Evolutionary conservation across 2,113 vertebrate species (phyloP), one percentile per base, ranked within the genome.

Genomic region (Grantiella picta): DNA sequence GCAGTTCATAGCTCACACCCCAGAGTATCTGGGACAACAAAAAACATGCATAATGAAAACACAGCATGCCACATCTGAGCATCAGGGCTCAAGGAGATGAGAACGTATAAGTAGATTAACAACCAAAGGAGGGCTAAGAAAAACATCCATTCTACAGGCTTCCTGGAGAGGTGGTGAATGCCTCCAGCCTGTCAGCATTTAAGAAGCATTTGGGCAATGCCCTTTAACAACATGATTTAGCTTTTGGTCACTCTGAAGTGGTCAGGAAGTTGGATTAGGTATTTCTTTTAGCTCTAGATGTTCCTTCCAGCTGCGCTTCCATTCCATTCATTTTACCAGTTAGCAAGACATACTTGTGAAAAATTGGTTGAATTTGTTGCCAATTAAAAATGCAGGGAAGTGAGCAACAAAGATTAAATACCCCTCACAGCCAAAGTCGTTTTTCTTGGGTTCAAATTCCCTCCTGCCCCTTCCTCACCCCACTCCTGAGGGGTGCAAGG

Each of bases 401-500:
- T 4, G 7, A 66, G 20, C 19, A 52, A 52, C 27, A 38, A 52
- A 81, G n/a, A 38, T 20, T n/a, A 25, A 56, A 38, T 11, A 79
- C 4, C 7, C 27, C 8, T 52, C 15, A 73, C 28, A 65, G 1
- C 7, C 10, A 15, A 66, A 27, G 22, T 11, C 12, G 24, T 29
- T 73, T 31, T 38, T 52, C 33, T 65, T n/a, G 33, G 33, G 10
- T 7, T 73, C 12, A 52, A 14, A 17, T 82, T 52, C 45, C 24
- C 10, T 52, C 36, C 31, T 50, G 27, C 31, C 36, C 25, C 18
- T 49, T 49, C 66, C 57, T 56, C 11, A 5, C 12, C 15, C 33
- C 0, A 0, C 15, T 45, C 7, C 23, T 12, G 5, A 38, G 18
- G 56, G 23, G 8, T 9, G 3, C 33, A 44, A 50, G 27, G 33